These are phyloP conservation scores for Stylophora pistillata DNA, from an alignment of 64 coral and sea anemone species.

Conservation along the genomic window DNA sequence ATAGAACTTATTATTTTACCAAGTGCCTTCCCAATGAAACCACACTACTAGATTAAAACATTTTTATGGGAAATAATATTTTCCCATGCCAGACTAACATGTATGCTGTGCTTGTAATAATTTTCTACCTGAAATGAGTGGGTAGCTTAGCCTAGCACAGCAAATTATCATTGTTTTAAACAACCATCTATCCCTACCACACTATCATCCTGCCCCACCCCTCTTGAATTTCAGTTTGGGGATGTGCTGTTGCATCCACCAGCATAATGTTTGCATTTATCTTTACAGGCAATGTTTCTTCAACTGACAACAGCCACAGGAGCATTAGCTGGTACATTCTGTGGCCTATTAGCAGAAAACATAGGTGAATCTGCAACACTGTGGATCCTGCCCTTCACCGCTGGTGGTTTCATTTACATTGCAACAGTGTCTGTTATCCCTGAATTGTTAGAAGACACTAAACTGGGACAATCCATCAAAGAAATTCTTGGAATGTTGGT, in stretches of 20 bases:
- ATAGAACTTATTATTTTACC: too few relatives aligned
- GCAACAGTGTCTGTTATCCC: constrained; percentile 98
- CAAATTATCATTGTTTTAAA: too few relatives aligned
- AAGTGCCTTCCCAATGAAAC: too few relatives aligned
- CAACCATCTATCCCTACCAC: too few relatives aligned
- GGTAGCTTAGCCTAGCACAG: too few relatives aligned
- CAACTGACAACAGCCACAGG: constrained; percentile 91
- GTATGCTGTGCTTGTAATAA: too few relatives aligned
- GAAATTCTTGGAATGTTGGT: constrained; percentile 89
- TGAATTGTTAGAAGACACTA: constrained; percentile 89
- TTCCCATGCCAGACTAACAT: too few relatives aligned
- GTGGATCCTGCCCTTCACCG: constrained; percentile 96
- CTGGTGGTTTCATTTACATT: constrained; percentile 97
- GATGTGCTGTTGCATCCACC: not conserved
- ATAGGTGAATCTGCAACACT: constrained; percentile 83
- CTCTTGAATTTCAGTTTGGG: not conserved
- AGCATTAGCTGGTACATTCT: constrained; percentile 85
- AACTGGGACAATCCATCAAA: constrained; percentile 93
- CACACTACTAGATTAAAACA: too few relatives aligned
- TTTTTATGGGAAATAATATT: too few relatives aligned
- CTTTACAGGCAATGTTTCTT: constrained; percentile 88
- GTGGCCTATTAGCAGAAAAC: constrained; percentile 89
- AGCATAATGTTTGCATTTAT: not conserved
- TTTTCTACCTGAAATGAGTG: too few relatives aligned
- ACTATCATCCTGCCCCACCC: too few relatives aligned